phyloP scores from a whole-genome alignment of 2,888 invertebrate species.

The Cheilosia urbana region DNA sequence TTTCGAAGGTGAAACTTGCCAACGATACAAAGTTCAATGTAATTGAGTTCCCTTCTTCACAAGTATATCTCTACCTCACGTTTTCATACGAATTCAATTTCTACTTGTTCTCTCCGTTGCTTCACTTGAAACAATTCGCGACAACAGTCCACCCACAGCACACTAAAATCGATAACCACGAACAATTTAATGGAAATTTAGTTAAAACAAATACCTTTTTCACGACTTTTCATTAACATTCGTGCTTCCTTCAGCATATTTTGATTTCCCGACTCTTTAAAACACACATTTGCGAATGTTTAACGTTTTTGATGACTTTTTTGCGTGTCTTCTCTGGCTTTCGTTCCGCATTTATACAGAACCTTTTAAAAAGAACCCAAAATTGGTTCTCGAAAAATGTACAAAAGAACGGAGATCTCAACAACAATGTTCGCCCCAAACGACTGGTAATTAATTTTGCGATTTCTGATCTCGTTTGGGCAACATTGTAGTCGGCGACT shows the following conservation, averaged over 20 bases:
- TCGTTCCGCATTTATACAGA: background rate
- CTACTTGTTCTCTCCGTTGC: background rate
- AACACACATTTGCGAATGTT: slow-evolving; percentile 13
- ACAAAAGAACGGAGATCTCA: slow-evolving; percentile 2
- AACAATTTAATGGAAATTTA: background rate
- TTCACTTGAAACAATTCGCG: background rate
- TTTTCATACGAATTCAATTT: too few species aligned
- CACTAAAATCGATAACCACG: background rate
- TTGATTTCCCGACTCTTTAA: background rate
- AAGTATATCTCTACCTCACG: too few species aligned
- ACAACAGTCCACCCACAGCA: background rate
- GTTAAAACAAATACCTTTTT: slow-evolving; percentile 16
- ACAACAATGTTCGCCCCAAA: slow-evolving; percentile 60
- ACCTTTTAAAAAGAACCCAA: background rate
- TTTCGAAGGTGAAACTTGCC: too few species aligned
- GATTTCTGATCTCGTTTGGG: slow-evolving; percentile 66
- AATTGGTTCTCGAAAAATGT: background rate
- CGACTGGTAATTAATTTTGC: slow-evolving; percentile 63
- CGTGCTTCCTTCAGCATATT: background rate
- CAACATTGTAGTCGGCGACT: slow-evolving; percentile 52
- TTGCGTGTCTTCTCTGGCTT: background rate
- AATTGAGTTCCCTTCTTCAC: too few species aligned
- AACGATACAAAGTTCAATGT: too few species aligned
- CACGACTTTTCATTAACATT: slow-evolving; percentile 7
- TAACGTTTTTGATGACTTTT: background rate